phyloP scores from a whole-genome alignment of 2,797 vertebrate genomes.

The Coregonus ussuriensis region DNA sequence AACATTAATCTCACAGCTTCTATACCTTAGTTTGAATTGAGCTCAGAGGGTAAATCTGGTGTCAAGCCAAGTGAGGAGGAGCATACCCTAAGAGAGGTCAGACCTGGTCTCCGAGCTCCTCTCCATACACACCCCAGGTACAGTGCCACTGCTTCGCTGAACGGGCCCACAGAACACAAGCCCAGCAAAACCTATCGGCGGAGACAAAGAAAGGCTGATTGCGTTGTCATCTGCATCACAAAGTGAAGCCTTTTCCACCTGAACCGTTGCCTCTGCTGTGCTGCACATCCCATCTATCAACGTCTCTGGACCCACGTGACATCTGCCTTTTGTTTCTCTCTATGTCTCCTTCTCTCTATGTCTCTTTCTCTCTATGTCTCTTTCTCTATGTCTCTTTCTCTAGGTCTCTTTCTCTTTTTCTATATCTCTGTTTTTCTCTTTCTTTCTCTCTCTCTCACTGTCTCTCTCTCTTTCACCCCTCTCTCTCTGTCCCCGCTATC shows the following conservation, averaged over 20 bases:
- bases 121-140: conserved; percentile 70
- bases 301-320: conserved; percentile 9
- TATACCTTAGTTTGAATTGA: background rate
- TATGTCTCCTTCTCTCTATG: too few species aligned
- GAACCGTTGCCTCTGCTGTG: conserved; percentile 41
- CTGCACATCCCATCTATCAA: conserved; percentile 63
- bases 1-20: background rate
- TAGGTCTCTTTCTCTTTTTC: too few species aligned
- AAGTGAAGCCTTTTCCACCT: conserved; percentile 73
- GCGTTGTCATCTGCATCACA: conserved; percentile 79
- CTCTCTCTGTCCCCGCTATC: conserved; percentile 52
- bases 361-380: too few species aligned
- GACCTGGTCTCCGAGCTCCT: conserved; percentile 69
- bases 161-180: conserved; percentile 67
- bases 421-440: too few species aligned
- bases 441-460: too few species aligned
- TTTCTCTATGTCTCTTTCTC: too few species aligned
- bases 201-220: conserved; percentile 79
- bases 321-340: background rate
- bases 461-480: background rate
- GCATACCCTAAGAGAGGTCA: conserved; percentile 74
- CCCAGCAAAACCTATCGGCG: conserved; percentile 64
- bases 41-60: conserved; percentile 10
- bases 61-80: conserved; percentile 28
- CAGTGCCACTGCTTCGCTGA: conserved; percentile 70